Conservation (phyloP, 2,113 vertebrate species). For the Cyprinodon tularosa region DNA sequence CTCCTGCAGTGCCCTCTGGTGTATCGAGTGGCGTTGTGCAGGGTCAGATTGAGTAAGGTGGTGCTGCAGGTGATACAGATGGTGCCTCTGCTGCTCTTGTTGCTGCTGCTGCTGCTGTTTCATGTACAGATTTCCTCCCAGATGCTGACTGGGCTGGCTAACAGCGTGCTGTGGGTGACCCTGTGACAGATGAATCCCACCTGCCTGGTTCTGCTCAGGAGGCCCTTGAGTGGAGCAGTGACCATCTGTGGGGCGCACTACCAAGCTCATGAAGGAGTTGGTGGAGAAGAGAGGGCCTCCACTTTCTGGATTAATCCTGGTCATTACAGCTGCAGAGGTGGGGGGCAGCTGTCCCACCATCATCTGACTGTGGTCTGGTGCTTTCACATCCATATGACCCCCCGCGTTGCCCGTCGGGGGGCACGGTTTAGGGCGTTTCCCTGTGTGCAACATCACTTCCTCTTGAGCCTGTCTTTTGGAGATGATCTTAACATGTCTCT, state of each 20-base stretch:
- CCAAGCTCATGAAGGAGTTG: slow-evolving; percentile 84
- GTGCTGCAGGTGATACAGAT: slow-evolving; percentile 93
- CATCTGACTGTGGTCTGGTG: slow-evolving; percentile 86
- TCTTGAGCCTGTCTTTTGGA: slow-evolving; percentile 91
- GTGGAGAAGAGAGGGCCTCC: slow-evolving; percentile 85
- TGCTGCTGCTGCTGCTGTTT: slow-evolving; percentile 78
- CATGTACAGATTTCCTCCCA: slow-evolving; percentile 87
- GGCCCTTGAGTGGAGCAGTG: slow-evolving; percentile 86
- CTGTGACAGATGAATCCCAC: slow-evolving; percentile 84
- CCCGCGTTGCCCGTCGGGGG: slow-evolving; percentile 64
- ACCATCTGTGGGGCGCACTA: slow-evolving; percentile 84
- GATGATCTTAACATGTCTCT: slow-evolving; percentile 87
- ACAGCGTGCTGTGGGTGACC: slow-evolving; percentile 83
- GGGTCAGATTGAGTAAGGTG: slow-evolving; percentile 88
- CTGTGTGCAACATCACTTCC: slow-evolving; percentile 85
- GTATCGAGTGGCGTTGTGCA: slow-evolving; percentile 83
- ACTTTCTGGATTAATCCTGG: slow-evolving; percentile 81
- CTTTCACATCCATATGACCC: slow-evolving; percentile 86
- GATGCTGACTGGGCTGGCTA: slow-evolving; percentile 83
- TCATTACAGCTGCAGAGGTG: slow-evolving; percentile 81
- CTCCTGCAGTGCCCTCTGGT: slow-evolving; percentile 91
- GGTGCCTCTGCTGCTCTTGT: slow-evolving; percentile 85
- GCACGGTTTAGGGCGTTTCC: slow-evolving; percentile 91
- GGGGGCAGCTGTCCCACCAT: slow-evolving; percentile 85
- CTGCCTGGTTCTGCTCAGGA: slow-evolving; percentile 84